Evolutionary conservation across 2,113 vertebrate genomes (phyloP).

Genomic region (Prochilodus magdalenae): DNA sequence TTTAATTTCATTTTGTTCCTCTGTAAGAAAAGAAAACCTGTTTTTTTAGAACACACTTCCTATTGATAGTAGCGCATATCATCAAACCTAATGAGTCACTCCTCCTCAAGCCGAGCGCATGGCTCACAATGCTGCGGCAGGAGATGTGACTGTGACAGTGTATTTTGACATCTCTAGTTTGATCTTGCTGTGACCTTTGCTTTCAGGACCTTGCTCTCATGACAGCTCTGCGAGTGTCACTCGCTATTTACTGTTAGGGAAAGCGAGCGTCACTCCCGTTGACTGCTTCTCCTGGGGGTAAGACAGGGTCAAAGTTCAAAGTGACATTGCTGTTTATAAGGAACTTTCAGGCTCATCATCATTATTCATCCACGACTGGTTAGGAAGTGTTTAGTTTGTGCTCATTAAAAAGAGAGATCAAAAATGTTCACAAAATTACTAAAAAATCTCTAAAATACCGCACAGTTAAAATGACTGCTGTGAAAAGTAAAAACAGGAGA

Average conservation of each 20-base stretch:
- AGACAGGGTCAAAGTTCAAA: background rate
- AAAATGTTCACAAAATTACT: too few relatives aligned
- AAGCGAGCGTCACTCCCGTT: background rate
- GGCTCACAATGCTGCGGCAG: background rate
- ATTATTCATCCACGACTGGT: background rate
- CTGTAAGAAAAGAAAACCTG: background rate
- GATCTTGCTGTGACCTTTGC: background rate
- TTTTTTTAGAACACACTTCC: background rate
- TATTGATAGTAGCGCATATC: background rate
- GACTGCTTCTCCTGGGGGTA: background rate
- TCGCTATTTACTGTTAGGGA: background rate
- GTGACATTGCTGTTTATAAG: background rate
- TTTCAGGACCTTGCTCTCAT: background rate
- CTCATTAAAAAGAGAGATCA: background rate
- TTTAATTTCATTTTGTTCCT: too few relatives aligned
- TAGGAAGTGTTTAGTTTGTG: background rate
- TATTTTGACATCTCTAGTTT: background rate
- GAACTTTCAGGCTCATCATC: slow-evolving; percentile 5
- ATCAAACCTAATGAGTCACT: background rate
- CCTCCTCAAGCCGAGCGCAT: background rate
- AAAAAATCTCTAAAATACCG: too few relatives aligned
- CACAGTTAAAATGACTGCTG: too few relatives aligned
- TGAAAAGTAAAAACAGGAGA: too few relatives aligned
- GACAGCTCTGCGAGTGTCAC: background rate
- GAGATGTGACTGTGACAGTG: background rate